Evolutionary conservation across 2,888 invertebrate genomes (phyloP).

Genomic region (Epinotia nisella): DNA sequence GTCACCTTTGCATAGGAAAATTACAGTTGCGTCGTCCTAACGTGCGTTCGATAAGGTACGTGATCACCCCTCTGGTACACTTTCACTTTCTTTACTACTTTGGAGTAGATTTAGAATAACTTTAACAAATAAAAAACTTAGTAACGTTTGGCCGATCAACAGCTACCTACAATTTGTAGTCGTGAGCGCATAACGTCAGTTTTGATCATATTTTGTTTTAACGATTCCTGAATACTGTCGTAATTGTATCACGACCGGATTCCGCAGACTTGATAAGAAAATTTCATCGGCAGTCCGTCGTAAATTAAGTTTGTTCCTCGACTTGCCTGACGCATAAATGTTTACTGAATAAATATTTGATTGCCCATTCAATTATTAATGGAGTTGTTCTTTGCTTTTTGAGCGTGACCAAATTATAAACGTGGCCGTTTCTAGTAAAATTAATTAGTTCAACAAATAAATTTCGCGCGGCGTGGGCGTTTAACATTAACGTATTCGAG

Average conservation of each 20-base stretch:
- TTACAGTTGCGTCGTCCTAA: too few relatives aligned
- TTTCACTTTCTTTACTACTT: too few relatives aligned
- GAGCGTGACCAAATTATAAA: conserved; percentile 42
- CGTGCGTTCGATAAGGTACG: too few relatives aligned
- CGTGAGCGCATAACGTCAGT: background rate
- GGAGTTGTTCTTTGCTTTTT: conserved; percentile 38
- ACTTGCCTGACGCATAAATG: conserved; percentile 51
- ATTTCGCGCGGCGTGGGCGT: background rate
- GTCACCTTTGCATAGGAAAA: too few relatives aligned
- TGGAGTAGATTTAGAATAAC: too few relatives aligned
- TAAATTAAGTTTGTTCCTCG: conserved; percentile 53
- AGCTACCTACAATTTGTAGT: background rate
- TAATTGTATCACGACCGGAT: conserved; percentile 47
- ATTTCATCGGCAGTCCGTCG: conserved; percentile 47
- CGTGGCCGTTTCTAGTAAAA: conserved; percentile 12
- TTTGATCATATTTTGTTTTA: conserved; percentile 18
- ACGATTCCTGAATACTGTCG: conserved; percentile 41
- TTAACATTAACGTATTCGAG: background rate
- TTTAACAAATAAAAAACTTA: too few relatives aligned
- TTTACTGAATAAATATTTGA: conserved; percentile 60
- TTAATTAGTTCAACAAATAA: conserved; percentile 33
- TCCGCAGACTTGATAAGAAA: conserved; percentile 50
- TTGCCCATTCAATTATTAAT: conserved; percentile 56
- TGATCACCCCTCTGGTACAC: too few relatives aligned
- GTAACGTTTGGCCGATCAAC: too few relatives aligned